Evolutionary conservation across 2,113 vertebrate species (phyloP).

Genomic region (Pluvianellus socialis): DNA sequence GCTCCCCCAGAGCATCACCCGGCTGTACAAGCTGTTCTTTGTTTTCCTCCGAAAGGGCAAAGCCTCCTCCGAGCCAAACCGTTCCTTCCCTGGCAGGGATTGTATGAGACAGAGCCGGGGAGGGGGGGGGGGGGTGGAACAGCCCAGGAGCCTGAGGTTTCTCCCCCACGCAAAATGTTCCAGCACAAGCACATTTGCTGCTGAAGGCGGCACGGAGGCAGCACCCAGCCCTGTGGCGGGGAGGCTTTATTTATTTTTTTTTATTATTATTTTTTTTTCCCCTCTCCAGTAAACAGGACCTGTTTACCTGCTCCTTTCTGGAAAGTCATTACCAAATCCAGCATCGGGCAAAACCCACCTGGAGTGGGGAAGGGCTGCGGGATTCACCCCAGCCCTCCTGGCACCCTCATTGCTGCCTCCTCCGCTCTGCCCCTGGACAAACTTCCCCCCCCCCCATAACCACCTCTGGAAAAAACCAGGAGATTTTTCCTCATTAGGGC

Average conservation of each 20-base stretch:
- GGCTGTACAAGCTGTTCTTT: constrained; percentile 30
- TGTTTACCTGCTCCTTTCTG: not conserved
- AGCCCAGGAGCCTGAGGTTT: not conserved
- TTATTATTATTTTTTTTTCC: too few relatives aligned
- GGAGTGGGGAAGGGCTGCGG: not conserved
- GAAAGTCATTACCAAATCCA: not conserved
- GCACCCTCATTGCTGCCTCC: too few relatives aligned
- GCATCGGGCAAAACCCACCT: accelerated
- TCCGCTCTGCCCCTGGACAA: not conserved
- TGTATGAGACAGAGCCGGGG: not conserved
- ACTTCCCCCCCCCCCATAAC: not conserved
- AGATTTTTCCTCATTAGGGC: not conserved
- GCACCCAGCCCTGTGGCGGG: not conserved
- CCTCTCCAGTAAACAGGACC: not conserved
- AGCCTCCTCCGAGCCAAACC: not conserved
- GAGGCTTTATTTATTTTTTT: not conserved
- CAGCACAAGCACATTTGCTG: not conserved
- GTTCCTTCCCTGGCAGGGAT: not conserved
- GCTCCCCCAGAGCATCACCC: not conserved
- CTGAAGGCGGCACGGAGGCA: not conserved
- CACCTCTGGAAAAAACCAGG: not conserved
- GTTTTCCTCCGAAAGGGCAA: constrained; percentile 4
- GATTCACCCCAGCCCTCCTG: not conserved
- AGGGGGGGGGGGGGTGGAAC: not conserved
- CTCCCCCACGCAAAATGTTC: constrained; percentile 23